Evolutionary conservation across 2,888 invertebrate species (phyloP).

Genomic region (Amphipoea lucens): DNA sequence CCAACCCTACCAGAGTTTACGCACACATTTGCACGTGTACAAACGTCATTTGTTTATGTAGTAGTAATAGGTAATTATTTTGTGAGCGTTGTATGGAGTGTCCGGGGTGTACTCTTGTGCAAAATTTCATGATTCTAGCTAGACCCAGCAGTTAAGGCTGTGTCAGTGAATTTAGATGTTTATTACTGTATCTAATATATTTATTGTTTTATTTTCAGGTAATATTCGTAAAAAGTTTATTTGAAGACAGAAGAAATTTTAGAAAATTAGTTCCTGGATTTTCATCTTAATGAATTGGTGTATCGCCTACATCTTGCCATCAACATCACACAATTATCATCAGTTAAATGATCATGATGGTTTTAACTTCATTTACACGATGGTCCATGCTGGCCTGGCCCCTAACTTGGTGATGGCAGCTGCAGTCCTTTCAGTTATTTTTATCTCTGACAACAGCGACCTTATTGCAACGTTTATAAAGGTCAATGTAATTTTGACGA

Average conservation of each 20-base stretch:
- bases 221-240: slow-evolving; percentile 94
- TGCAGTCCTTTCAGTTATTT: background rate
- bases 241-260: slow-evolving; percentile 89
- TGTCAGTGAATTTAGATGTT: no score
- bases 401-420: background rate
- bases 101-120: no score
- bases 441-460: background rate
- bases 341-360: background rate
- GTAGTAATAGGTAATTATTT: no score
- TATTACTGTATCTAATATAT: background rate
- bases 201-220: slow-evolving; percentile 87
- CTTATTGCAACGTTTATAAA: background rate
- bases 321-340: background rate
- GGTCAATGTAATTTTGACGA: background rate
- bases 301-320: slow-evolving; percentile 36
- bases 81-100: no score
- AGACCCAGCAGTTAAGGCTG: no score
- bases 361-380: background rate
- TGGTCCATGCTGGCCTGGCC: slow-evolving; percentile 9
- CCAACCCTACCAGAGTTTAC: no score
- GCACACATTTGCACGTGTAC: no score
- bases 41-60: no score
- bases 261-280: slow-evolving; percentile 76
- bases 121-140: no score
- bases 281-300: slow-evolving; percentile 65